These are phyloP conservation scores for Cossypha heuglini DNA, from an alignment of 2,797 vertebrate species.

Conservation along the genomic window DNA sequence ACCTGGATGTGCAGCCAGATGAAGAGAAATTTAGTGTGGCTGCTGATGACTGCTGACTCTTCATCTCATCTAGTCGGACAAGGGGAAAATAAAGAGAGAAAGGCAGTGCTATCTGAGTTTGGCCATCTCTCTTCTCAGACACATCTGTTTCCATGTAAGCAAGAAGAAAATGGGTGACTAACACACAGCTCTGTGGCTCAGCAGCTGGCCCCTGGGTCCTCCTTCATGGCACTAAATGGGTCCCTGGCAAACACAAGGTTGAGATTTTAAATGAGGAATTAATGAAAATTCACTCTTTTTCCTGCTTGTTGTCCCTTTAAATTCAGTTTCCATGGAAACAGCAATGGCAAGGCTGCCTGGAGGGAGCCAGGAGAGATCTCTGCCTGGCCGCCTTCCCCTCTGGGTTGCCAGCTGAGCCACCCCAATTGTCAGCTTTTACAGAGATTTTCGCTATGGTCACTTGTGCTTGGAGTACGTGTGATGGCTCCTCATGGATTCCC, in stretches of 20 bases:
- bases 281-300: conserved; percentile 23
- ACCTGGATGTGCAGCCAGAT: neutral
- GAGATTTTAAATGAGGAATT: conserved; percentile 42
- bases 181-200: neutral
- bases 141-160: neutral
- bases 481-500: neutral
- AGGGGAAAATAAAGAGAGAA: neutral
- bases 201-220: neutral
- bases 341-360: neutral
- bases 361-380: neutral
- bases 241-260: conserved; percentile 1
- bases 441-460: neutral
- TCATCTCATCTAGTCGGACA: neutral
- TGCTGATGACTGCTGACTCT: neutral
- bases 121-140: neutral
- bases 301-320: conserved; percentile 24
- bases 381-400: neutral
- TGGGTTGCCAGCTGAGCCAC: neutral
- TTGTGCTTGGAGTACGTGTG: fast-evolving
- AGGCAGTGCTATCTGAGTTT: neutral
- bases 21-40: neutral
- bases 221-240: neutral
- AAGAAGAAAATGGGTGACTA: neutral
- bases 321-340: conserved; percentile 54
- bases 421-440: neutral